phyloP scores from a whole-genome alignment of 2,113 vertebrate genomes.

The Pygoscelis adeliae region DNA sequence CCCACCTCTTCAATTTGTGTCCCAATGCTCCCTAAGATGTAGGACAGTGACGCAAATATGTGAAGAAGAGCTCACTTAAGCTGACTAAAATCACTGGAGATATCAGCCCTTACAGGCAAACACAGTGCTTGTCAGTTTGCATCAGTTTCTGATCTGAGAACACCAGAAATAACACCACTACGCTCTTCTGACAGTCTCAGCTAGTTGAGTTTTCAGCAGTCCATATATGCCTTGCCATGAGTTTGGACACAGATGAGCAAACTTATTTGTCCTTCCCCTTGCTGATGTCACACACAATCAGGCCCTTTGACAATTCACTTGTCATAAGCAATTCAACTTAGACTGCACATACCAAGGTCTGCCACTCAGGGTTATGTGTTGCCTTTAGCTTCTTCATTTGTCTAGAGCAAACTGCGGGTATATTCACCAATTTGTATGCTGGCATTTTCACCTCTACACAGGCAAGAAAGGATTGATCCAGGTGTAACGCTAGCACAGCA shows the following conservation, averaged over 20 bases:
- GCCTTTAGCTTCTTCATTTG: background rate
- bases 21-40: background rate
- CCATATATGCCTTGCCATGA: background rate
- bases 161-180: background rate
- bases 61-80: background rate
- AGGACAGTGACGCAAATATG: background rate
- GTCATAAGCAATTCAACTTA: background rate
- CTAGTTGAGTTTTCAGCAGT: background rate
- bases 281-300: background rate
- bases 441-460: background rate
- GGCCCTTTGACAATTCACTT: background rate
- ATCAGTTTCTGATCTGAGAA: background rate
- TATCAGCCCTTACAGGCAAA: slow-evolving; percentile 26
- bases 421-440: background rate
- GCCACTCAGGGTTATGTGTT: background rate
- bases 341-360: background rate
- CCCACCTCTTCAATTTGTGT: background rate
- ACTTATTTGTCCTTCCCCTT: slow-evolving; percentile 22
- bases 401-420: background rate
- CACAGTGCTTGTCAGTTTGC: slow-evolving; percentile 5
- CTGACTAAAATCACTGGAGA: background rate
- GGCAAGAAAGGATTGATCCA: background rate
- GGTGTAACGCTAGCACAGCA: background rate
- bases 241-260: background rate
- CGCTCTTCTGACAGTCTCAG: background rate